These are phyloP conservation scores for Vultur gryphus DNA, from an alignment of 2,797 vertebrate genomes.

Conservation along the genomic window DNA sequence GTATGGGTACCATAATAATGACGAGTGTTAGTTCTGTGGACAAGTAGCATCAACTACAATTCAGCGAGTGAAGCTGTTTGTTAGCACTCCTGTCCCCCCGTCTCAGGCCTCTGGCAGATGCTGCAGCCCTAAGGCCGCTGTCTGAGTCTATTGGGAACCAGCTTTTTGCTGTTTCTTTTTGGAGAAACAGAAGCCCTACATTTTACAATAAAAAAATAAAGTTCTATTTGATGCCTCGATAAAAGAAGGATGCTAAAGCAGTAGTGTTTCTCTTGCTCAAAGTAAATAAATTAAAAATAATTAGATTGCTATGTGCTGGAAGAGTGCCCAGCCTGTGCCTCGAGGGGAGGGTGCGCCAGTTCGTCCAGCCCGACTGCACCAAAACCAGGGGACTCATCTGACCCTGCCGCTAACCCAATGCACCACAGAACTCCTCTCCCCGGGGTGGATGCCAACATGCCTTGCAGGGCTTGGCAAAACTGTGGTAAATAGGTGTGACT, in stretches of 20 bases:
- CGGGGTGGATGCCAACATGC: accelerated
- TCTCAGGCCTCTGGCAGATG: background rate
- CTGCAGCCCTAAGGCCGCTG: background rate
- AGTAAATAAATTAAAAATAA: background rate
- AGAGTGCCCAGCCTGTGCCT: background rate
- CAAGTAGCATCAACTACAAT: background rate
- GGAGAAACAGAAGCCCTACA: background rate
- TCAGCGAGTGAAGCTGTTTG: background rate
- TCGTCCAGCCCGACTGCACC: background rate
- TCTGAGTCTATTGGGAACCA: background rate
- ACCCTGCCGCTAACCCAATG: background rate
- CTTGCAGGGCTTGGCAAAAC: background rate
- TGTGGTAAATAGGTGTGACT: background rate
- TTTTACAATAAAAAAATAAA: background rate
- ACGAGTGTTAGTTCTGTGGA: background rate
- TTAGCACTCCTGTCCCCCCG: accelerated
- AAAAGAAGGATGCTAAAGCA: background rate
- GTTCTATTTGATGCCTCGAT: background rate
- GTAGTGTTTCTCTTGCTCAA: background rate
- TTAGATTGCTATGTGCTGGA: background rate
- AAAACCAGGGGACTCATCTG: background rate
- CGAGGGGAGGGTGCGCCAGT: accelerated
- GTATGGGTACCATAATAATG: background rate
- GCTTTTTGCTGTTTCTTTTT: background rate
- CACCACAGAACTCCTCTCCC: background rate